Evolutionary conservation across 2,113 vertebrate genomes (phyloP).

Genomic region (Mohoua ochrocephala): DNA sequence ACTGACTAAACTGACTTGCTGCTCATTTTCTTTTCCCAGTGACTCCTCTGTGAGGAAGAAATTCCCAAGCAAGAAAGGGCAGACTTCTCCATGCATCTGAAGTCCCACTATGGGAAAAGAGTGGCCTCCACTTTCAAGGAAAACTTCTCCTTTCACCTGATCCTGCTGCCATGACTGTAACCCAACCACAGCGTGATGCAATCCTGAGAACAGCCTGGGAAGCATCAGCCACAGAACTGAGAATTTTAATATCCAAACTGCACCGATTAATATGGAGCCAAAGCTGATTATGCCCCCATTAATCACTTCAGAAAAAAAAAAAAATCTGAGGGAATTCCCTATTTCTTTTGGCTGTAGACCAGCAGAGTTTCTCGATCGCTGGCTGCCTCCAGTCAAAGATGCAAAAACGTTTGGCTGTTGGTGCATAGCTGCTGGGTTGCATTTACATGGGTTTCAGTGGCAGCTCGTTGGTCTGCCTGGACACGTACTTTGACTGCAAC

Average conservation of each 20-base stretch:
- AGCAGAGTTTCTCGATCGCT: neutral
- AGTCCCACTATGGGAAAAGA: neutral
- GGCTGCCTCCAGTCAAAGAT: neutral
- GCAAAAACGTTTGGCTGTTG: neutral
- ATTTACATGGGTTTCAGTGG: neutral
- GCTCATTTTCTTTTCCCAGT: neutral
- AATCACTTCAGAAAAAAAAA: neutral
- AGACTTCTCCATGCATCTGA: neutral
- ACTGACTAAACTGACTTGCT: neutral
- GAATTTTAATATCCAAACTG: neutral
- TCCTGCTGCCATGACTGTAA: neutral
- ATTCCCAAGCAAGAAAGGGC: neutral
- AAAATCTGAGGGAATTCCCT: conserved; percentile 4
- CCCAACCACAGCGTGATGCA: neutral
- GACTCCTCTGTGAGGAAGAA: neutral
- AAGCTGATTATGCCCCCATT: neutral
- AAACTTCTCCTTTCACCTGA: neutral
- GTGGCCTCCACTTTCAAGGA: neutral
- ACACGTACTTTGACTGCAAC: neutral
- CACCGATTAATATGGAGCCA: neutral
- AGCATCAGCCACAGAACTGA: neutral
- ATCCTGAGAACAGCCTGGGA: neutral
- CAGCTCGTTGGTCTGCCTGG: neutral
- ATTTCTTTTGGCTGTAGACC: neutral
- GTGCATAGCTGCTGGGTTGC: neutral